Base-by-base conservation (phyloP, 2,113 vertebrate genomes). In the Hirundichthys speculiger region DNA sequence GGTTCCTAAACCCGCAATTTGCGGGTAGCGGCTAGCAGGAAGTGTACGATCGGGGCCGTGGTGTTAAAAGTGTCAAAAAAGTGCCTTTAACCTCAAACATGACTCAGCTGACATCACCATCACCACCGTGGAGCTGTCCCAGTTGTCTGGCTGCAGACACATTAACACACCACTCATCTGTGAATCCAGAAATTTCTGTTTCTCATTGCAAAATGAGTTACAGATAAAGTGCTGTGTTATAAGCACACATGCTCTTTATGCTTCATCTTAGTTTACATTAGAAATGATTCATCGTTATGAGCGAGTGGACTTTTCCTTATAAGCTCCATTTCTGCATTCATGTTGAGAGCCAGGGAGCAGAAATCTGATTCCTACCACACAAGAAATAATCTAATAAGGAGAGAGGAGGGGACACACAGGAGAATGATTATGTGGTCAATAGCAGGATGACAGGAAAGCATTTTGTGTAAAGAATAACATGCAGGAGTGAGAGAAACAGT, bases 351-450 rank as follows among this genome's bases (percentile, higher is more conserved):
- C 30, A 38, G 63, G 49, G 42, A 62, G 55, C 18, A 53, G 76
- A 69, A 70, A 79, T 46, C 41, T 30, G 53, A 74, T 82, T 79
- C 68, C 73, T 64, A 62, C 68, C 38, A 64, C 60, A 57, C 42
- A 6, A 70, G 45, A 39, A 58, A 12, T 80, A 75, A 80, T 77
- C 54, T 68, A 75, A 80, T 82, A 58, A 24, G 62, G 21, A 42
- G 40, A 62, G 15, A 30, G 46, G 64, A 50, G 24, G 40, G 51
- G 51, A 52, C 53, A 53, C 46, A 59, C 20, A 11, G 20, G 42
- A 21, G 21, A 19, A 18, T 18, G 21, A 52, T 41, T 13, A 7
- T 18, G 38, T 58, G 48, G 16, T 24, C 47, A 16, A 15, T 4
- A 25, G 4, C 15, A 21, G 45, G 4, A 1, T 43, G 47, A 42